phyloP scores from a whole-genome alignment of 2,888 invertebrate genomes.

The Dorcus hopei region DNA sequence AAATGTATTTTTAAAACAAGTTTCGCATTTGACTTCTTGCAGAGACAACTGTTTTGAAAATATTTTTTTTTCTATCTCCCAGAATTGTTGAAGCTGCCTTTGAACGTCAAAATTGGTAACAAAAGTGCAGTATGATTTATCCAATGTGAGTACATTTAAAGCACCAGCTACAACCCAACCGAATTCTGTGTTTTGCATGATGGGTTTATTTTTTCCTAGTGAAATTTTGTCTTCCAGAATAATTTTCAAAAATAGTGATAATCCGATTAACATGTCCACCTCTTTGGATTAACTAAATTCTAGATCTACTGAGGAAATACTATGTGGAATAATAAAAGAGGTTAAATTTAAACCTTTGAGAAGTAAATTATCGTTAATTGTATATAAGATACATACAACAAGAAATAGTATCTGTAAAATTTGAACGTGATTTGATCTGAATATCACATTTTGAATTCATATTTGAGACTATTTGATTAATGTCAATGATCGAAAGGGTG shows the following conservation, averaged over 20 bases:
- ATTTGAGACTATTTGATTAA: not conserved
- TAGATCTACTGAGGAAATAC: too few relatives aligned
- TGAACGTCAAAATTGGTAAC: not conserved
- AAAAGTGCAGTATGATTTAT: not conserved
- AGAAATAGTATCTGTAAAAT: not conserved
- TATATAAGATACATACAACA: too few relatives aligned
- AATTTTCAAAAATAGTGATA: constrained; percentile 9
- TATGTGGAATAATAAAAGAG: too few relatives aligned
- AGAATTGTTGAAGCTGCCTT: constrained; percentile 2
- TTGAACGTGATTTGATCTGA: not conserved
- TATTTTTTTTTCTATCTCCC: constrained; percentile 12
- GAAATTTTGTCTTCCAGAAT: constrained; percentile 3
- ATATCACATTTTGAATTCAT: not conserved
- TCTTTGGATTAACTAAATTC: too few relatives aligned
- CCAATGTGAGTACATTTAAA: not conserved
- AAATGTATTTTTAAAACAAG: too few relatives aligned
- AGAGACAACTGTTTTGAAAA: too few relatives aligned
- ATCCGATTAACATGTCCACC: constrained; percentile 4
- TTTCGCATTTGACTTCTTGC: too few relatives aligned
- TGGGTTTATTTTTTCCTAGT: not conserved
- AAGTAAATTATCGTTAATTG: too few relatives aligned
- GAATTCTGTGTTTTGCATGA: constrained; percentile 9
- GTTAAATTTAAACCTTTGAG: too few relatives aligned
- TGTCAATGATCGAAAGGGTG: too few relatives aligned
- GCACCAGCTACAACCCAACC: constrained; percentile 8